These are phyloP conservation scores for Rachycentron canadum DNA, from an alignment of 2,797 vertebrate species.

Conservation along the genomic window DNA sequence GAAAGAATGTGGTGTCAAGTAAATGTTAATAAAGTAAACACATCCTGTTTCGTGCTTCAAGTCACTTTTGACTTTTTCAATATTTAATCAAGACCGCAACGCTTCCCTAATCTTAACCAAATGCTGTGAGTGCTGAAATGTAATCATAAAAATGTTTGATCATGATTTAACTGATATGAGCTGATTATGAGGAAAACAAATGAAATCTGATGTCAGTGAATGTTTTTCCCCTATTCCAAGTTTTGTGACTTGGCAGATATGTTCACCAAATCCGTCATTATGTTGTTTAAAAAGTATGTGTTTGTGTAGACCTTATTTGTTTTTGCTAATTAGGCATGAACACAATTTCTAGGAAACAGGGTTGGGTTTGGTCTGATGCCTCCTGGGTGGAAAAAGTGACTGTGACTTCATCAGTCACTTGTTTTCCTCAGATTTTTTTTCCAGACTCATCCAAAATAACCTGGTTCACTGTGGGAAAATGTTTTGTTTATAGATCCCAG, in stretches of 20 bases:
- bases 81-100: conserved; percentile 7
- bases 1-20: not conserved
- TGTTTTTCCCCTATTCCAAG: not conserved
- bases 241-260: not conserved
- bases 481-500: conserved; percentile 5
- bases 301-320: not conserved
- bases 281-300: not conserved
- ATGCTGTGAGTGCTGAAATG: no score
- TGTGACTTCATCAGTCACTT: not conserved
- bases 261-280: not conserved
- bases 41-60: not conserved
- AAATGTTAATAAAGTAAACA: conserved; percentile 17
- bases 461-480: not conserved
- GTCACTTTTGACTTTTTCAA: conserved; percentile 1
- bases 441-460: conserved; percentile 3
- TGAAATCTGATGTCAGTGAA: not conserved
- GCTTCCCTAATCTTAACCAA: not conserved
- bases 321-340: not conserved
- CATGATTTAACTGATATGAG: conserved; percentile 1
- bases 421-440: conserved; percentile 4
- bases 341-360: not conserved
- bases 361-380: not conserved
- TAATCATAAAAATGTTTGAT: not conserved
- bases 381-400: not conserved
- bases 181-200: not conserved